These are phyloP conservation scores for Julus scandinavius DNA, from an alignment of 2,888 invertebrate genomes.

Conservation along the genomic window DNA sequence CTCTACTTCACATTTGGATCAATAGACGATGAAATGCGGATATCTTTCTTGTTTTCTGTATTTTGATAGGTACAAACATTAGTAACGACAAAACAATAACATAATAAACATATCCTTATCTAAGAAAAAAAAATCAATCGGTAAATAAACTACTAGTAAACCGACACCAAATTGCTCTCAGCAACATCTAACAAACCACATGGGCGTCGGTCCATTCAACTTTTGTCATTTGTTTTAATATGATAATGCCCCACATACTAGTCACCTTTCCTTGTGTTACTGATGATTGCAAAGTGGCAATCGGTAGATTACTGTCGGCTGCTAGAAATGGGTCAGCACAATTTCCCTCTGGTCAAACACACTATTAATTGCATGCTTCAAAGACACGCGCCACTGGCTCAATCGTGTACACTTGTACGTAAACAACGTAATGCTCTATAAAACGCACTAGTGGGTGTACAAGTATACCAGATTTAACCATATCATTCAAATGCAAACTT, in stretches of 20 bases:
- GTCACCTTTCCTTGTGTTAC: background rate
- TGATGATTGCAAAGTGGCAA: background rate
- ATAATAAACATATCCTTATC: background rate
- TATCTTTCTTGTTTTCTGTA: background rate
- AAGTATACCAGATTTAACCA: no score
- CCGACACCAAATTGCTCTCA: background rate
- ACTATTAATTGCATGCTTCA: background rate
- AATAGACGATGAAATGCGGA: background rate
- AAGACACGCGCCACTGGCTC: background rate
- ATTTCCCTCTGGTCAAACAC: conserved; percentile 19
- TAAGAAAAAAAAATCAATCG: background rate
- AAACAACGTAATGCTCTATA: background rate
- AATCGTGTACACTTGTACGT: background rate
- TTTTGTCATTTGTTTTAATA: background rate
- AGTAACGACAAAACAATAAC: background rate
- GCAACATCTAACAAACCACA: background rate
- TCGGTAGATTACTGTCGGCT: background rate
- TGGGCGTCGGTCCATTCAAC: background rate
- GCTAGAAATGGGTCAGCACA: conserved; percentile 14
- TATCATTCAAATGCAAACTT: background rate
- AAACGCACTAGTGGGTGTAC: background rate
- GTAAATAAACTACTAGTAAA: background rate
- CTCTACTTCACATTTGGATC: background rate
- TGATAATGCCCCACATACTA: background rate
- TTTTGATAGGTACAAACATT: background rate